phyloP scores from a whole-genome alignment of 2,113 vertebrate species.

The Lucifuga dentata region DNA sequence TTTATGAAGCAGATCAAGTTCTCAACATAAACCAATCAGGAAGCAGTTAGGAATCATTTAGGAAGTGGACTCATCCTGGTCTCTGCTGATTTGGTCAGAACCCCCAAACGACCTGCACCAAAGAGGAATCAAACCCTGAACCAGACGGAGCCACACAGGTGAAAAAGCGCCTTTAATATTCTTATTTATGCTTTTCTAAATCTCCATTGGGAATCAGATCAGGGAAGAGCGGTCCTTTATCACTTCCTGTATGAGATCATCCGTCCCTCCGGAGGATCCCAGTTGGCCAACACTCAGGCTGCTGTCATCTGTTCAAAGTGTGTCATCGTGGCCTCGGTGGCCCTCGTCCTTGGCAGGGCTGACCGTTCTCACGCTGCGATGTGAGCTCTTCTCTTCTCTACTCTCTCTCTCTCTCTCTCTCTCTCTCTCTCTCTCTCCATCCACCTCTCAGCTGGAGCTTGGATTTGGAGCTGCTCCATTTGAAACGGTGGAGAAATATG shows the following conservation, averaged over 20 bases:
- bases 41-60: no score
- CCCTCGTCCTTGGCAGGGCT: constrained; percentile 57
- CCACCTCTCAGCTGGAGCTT: constrained; percentile 63
- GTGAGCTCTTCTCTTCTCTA: constrained; percentile 35
- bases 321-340: constrained; percentile 66
- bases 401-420: constrained; percentile 58
- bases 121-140: neutral
- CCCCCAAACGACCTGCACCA: no score
- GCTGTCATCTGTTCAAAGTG: constrained; percentile 75
- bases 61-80: no score
- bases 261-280: constrained; percentile 54
- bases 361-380: constrained; percentile 59
- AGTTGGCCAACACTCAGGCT: constrained; percentile 67
- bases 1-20: no score
- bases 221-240: constrained; percentile 20
- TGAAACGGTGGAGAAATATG: constrained; percentile 54
- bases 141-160: neutral
- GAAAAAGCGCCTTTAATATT: neutral
- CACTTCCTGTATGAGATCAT: constrained; percentile 68
- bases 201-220: constrained; percentile 20
- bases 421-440: constrained; percentile 54
- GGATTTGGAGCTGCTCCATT: constrained; percentile 61
- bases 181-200: neutral
- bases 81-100: no score
- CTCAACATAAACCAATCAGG: no score